Conservation (phyloP, 2,113 vertebrate species). For the Leucoraja erinaceus region DNA sequence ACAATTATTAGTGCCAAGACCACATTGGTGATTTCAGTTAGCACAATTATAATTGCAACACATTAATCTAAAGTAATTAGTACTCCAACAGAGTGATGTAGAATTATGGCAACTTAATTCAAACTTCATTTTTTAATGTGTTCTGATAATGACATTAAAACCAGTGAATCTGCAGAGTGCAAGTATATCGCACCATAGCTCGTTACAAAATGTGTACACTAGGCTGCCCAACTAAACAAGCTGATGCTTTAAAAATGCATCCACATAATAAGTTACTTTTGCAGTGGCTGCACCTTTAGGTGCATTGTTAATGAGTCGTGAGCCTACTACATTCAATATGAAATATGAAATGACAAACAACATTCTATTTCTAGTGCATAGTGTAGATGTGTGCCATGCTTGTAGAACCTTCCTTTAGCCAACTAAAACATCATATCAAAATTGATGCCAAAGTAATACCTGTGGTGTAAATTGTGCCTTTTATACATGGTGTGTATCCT, state of each 20-base stretch:
- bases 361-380: background rate
- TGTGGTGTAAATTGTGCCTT: background rate
- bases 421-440: background rate
- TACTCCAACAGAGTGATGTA: background rate
- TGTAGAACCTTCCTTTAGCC: background rate
- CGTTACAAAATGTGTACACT: background rate
- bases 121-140: background rate
- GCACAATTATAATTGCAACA: constrained; percentile 4
- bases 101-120: constrained; percentile 12
- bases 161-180: background rate
- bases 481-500: background rate
- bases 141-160: background rate
- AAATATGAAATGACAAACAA: background rate
- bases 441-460: background rate
- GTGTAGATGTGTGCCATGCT: background rate
- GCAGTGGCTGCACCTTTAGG: background rate
- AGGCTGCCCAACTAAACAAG: background rate
- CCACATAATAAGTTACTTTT: background rate
- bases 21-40: background rate
- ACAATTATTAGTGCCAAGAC: background rate
- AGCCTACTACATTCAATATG: no score
- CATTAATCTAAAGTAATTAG: background rate
- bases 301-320: background rate
- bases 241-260: background rate
- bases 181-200: background rate